Base-by-base conservation (phyloP, 2,888 invertebrate species). In the Acanthoscelides obtectus region DNA sequence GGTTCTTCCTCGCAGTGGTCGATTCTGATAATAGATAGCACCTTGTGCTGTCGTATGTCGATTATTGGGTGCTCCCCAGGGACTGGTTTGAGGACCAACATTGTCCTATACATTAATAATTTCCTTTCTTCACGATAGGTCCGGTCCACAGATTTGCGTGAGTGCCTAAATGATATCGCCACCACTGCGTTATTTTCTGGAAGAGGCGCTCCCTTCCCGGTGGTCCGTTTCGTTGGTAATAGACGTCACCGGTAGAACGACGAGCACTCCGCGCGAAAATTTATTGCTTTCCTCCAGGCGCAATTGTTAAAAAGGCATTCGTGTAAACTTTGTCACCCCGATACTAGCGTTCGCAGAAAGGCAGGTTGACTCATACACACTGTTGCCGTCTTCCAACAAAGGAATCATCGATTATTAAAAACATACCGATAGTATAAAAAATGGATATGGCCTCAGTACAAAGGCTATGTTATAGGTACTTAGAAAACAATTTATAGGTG, bases 271-370 rank as follows among this genome's bases (percentile, higher is more conserved):
- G n/a, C 71, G 22, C 67, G 21, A 21, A 73, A n/a, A 79, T 79
- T 79, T 79, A 79, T 79, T 77, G 67, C 68, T 75, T 74, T 75
- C 76, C 73, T 75, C 76, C 73, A 73, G 72, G 71, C 71, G 71
- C 75, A 70, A 75, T 76, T 77, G 77, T 76, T 75, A 73, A 75
- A 77, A 77, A 79, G 45, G 45, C 45, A 45, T 45, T 45, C 45
- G 76, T 76, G 77, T 76, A 75, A 76, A 77, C 77, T 75, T 74
- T 76, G 75, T 75, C 72, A 77, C 73, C 77, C 77, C 72, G 66
- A 45, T 12, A 17, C 5, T 45, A 45, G 17, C 45, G 45, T 45
- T 45, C 45, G 45, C 45, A 45, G 45, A 45, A 45, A 45, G 45
- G 45, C 17, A 12, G 45, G 45, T 45, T 45, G 45, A 45, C 45